These are phyloP conservation scores for Eupithecia inturbata DNA, from an alignment of 2,888 invertebrate genomes.

Conservation along the genomic window DNA sequence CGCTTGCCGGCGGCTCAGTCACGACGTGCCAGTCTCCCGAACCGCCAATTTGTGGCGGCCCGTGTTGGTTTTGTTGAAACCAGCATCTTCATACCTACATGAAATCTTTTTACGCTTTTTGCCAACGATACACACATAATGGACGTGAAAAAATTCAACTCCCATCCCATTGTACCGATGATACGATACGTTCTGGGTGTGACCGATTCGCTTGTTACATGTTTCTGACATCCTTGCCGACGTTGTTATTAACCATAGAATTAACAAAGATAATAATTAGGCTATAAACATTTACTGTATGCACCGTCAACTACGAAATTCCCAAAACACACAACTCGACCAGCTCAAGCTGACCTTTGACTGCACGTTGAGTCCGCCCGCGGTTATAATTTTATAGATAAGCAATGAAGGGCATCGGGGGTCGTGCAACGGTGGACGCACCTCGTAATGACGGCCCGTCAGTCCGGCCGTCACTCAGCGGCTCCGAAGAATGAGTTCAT, in stretches of 20 bases:
- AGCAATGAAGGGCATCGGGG: slow-evolving; percentile 57
- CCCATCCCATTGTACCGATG: neutral
- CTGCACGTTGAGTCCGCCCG: slow-evolving; percentile 57
- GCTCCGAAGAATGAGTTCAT: slow-evolving; percentile 82
- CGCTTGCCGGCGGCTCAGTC: slow-evolving; percentile 73
- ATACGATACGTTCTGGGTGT: slow-evolving; percentile 24
- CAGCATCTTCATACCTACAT: slow-evolving; percentile 78
- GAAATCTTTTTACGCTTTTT: slow-evolving; percentile 73
- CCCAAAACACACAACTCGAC: slow-evolving; percentile 70
- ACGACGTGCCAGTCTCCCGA: slow-evolving; percentile 77
- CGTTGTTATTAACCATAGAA: slow-evolving; percentile 56
- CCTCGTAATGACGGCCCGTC: slow-evolving; percentile 77
- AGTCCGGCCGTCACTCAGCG: slow-evolving; percentile 78
- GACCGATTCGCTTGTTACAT: slow-evolving; percentile 30
- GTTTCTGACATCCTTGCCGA: slow-evolving; percentile 49
- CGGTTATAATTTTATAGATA: slow-evolving; percentile 57
- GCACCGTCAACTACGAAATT: slow-evolving; percentile 73
- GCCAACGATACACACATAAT: slow-evolving; percentile 48
- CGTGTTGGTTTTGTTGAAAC: slow-evolving; percentile 83
- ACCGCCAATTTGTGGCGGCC: slow-evolving; percentile 83
- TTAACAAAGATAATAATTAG: slow-evolving; percentile 72
- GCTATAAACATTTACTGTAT: slow-evolving; percentile 72
- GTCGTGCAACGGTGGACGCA: slow-evolving; percentile 64
- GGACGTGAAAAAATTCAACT: slow-evolving; percentile 59
- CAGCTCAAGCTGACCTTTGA: slow-evolving; percentile 65